These are phyloP conservation scores for Hylyphantes graminicola DNA, from an alignment of 1,140 invertebrate species.

Conservation along the genomic window DNA sequence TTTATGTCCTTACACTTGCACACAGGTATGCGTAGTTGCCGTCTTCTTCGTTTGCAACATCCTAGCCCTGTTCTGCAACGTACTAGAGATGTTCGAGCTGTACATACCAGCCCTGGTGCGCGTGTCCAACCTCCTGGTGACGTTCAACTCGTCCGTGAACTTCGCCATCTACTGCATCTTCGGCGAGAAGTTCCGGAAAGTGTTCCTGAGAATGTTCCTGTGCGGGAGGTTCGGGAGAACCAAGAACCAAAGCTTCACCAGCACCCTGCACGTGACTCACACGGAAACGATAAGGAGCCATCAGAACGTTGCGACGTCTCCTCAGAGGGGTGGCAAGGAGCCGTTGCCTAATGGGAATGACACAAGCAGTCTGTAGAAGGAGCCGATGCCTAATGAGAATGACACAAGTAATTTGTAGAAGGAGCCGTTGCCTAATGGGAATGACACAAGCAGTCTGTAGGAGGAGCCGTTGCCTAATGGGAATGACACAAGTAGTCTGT, in stretches of 20 bases:
- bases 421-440: no score
- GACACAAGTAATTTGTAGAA: no score
- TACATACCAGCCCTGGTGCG: slow-evolving; percentile 30
- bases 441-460: no score
- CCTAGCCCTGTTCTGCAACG: slow-evolving; percentile 87
- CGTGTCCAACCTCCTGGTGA: slow-evolving; percentile 84
- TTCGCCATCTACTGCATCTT: slow-evolving; percentile 98
- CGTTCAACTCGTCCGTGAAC: slow-evolving; percentile 96
- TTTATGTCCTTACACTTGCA: no score
- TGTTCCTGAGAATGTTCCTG: slow-evolving; percentile 48
- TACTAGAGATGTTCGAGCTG: slow-evolving; percentile 76
- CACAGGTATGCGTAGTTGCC: slow-evolving; percentile 80
- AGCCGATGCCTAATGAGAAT: no score
- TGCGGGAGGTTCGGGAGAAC: slow-evolving; percentile 23
- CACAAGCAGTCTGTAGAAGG: no score
- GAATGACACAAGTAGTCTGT: no score
- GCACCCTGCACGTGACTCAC: slow-evolving; percentile 50
- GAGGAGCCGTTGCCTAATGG: no score
- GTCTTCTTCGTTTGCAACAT: slow-evolving; percentile 93
- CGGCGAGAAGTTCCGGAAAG: slow-evolving; percentile 85
- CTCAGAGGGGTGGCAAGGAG: no score
- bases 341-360: no score
- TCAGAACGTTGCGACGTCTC: no score
- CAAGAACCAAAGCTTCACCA: slow-evolving; percentile 55
- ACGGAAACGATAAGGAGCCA: slow-evolving; percentile 45